Evolutionary conservation across 2,888 invertebrate genomes (phyloP), one percentile per base, ranked within the genome.

Genomic region (Plutella xylostella): DNA sequence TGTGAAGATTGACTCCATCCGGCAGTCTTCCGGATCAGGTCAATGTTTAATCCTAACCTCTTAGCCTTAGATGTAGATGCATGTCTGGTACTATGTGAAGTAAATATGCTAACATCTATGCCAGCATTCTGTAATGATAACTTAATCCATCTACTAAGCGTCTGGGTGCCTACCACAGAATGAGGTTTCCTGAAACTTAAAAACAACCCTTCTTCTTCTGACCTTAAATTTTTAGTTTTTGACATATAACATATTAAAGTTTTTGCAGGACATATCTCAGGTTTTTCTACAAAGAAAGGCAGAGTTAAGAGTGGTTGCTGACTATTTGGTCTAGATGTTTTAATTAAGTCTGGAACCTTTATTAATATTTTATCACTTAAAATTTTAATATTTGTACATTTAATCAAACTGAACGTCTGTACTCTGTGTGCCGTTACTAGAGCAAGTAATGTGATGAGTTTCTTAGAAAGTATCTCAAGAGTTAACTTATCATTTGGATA

Each of bases 261-360:
- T 0, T 35, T 33, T 21, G 48, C 52, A 17, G 52, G 52, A 40
- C 50, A 52, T 20, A 52, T 50, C 14, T 47, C 41, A 12, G 30
- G 48, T 19, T 22, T 45, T 11, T 41, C n/a, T 7, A 9, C 11
- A 30, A 40, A 45, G 17, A 19, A 45, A 5, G 45, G 45, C 3
- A 45, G 17, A n/a, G 17, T 12, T 12, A 45, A 28, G 3, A 25
- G 12, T 11, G 41, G 47, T 38, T 50, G 50, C 15, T 15, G 12
- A 15, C 40, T 19, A 21, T 34, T 30, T 14, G 22, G 14, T 11
- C 30, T 20, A 30, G 51, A 51, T 17, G 51, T 51, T 35, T 51
- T 51, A 20, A 48, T 45, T 18, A 44, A 17, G 18, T 48, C 45
- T 20, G 45, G 33, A 19, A 47, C 42, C 39, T 44, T 45, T 1